Evolutionary conservation across 1,140 invertebrate species (phyloP), one percentile per base, ranked within the genome.

Genomic region (Cepaea nemoralis): DNA sequence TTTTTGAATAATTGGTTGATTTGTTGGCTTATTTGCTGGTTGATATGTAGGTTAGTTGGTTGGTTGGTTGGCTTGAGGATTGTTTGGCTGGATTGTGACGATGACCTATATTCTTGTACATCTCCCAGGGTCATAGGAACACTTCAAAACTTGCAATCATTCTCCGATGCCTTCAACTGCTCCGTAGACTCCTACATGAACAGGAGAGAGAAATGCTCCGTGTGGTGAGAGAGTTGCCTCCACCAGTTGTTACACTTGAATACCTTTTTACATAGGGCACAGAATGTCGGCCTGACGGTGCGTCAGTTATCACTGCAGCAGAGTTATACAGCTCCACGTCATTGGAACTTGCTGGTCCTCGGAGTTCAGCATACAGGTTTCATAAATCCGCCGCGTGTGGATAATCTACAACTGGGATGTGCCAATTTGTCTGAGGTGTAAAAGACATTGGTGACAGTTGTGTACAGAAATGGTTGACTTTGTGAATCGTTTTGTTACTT

Each of bases 141-240:
- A 19, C 81, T 90, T 22, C 86, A 88, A 50, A 91, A 91, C 73
- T 82, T 85, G 16, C 10, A 45, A 48, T 88, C 89, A n/a, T 93
- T 93, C 84, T 86, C 91, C 16, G 81, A 86, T 39, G 90, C 89
- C 0, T 93, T 91, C 83, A 88, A 87, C 5, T 93, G 92, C 77
- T 85, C 88, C 12, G 55, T 48, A 0, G 85, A 83, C 6, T 90
- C 88, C 22, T 86, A 86, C 59, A 92, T 92, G 92, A 92, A 92
- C 83, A 87, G 85, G 63, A 35, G 66, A 27, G 83, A 89, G 24
- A 90, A 89, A 75, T 91, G 89, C 83, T 71, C 75, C 12, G 86
- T 91, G 0, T 91, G 90, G 90, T 92, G 79, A 78, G 66, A 50
- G 0, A 40, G 19, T 27, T 69, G 31, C 22, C 16, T 2, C n/a